Base-by-base conservation (phyloP, 2,113 vertebrate genomes). In the Chaetops frenatus region DNA sequence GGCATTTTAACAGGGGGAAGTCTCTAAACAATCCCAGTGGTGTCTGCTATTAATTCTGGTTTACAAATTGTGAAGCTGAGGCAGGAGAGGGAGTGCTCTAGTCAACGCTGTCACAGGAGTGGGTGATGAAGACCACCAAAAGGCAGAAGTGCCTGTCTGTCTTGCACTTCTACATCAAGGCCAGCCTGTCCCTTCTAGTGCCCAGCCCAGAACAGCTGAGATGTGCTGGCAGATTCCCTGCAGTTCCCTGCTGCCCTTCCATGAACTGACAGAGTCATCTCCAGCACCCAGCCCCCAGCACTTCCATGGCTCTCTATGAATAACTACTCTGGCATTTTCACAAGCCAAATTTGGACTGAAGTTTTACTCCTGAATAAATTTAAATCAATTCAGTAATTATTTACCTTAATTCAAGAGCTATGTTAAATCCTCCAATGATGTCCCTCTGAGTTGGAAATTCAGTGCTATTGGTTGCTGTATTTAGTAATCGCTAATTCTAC, bases 241-340 rank as follows among this genome's bases (percentile, higher is more conserved):
- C n/a, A n/a, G n/a, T 29, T 79, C 44, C n/a, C 36, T 3, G 1
- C 14, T 72, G 47, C 65, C 19, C 16, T 64, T 31, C 70, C 62
- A 29, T 15, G 33, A 72, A 51, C 35, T 40, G 21, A 57, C 27
- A 9, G 0, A 0, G 16, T 8, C 33, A 29, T 38, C 42, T 61
- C 48, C 42, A n/a, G 24, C 31, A 20, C 35, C 23, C 31, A n/a
- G 28, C 24, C 23, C 50, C 44, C 12, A 2, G 27, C 16, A 21
- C 28, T 50, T 76, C 4, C 20, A 12, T 1, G 31, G n/a, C 42
- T 65, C 53, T 53, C 53, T 1, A 0, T 2, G 0, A 9, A 2
- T 9, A 71, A 85, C 8, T 36, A 22, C n/a, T 24, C 27, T 29
- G 38, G 29, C 33, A 22, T 40, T 80, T 81, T 50, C 67, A 23